Base-by-base conservation (phyloP, 2,888 invertebrate genomes). In the Cantharis nigra region DNA sequence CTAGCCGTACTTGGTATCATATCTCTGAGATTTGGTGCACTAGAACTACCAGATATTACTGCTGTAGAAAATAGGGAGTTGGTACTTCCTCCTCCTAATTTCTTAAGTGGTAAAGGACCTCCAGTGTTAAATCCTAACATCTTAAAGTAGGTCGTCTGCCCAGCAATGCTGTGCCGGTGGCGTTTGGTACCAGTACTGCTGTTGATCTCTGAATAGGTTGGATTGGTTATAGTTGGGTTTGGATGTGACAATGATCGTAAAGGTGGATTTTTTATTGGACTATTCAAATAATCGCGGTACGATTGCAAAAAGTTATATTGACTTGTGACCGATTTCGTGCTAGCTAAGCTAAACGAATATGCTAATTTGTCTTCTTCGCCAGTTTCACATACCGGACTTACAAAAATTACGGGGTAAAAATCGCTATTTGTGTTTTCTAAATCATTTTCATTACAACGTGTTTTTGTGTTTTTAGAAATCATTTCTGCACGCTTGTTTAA, bases 151-250 rank as follows among this genome's bases (percentile, higher is more conserved):
- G 94, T 95, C 94, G 96, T 95, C 94, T 96, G 96, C 91, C 96
- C 96, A 91, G 96, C 95, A 92, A 97, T 95, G 93, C 96, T 96
- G 95, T 97, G 96, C 90, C 96, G 95, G 92, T 96, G 96, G 90
- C 95, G 95, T 91, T 95, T 94, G 89, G 92, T 83, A 79, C 85
- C 87, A 80, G 82, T 73, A 71, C 49, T 74, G 80, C 82, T 75
- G 78, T 28, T 78, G 83, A 85, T 84, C 82, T 87, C 88, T 88
- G 87, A 82, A 86, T 86, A 83, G 87, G 87, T 83, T 82, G 86
- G 87, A 80, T 84, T 83, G 82, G 84, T 83, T 80, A 83, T 81
- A 80, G 80, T 82, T 79, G 83, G 81, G 77, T 79, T 80, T 75
- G 87, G 87, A 82, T 86, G 85, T 77, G 86, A 87, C 65, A 85